Evolutionary conservation across 2,888 invertebrate species (phyloP).

Genomic region (Leptothorax acervorum): DNA sequence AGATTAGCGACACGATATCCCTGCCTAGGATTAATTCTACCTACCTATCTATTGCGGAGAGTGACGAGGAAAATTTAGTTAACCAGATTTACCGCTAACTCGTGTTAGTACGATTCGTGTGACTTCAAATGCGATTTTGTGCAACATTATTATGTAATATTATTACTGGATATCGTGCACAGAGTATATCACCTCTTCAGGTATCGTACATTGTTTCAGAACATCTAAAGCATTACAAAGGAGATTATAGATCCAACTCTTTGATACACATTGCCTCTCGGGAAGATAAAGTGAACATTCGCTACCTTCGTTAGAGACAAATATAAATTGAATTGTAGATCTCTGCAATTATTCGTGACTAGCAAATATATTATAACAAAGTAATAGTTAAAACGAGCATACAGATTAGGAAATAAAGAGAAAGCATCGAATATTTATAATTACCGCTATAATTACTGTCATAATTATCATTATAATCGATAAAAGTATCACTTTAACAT

Average conservation of each 20-base stretch:
- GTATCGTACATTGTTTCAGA: neutral
- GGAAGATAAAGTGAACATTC: neutral
- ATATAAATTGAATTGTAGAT: neutral
- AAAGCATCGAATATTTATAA: neutral
- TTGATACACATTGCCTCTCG: neutral
- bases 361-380: neutral
- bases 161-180: constrained; percentile 12
- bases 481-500: neutral
- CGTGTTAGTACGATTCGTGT: constrained; percentile 22
- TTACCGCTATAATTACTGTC: neutral
- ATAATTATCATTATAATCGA: neutral
- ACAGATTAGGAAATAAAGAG: neutral
- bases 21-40: constrained; percentile 25
- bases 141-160: constrained; percentile 26
- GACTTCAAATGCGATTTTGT: constrained; percentile 26
- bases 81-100: constrained; percentile 23
- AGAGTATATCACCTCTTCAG: neutral
- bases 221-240: constrained; percentile 8
- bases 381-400: neutral
- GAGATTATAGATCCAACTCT: neutral
- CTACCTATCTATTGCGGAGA: constrained; percentile 1
- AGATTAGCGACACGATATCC: constrained; percentile 17
- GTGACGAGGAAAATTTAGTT: constrained; percentile 29
- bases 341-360: neutral
- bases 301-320: neutral